Conservation (phyloP, 2,888 invertebrate species). For the Acanthopleura granulata region DNA sequence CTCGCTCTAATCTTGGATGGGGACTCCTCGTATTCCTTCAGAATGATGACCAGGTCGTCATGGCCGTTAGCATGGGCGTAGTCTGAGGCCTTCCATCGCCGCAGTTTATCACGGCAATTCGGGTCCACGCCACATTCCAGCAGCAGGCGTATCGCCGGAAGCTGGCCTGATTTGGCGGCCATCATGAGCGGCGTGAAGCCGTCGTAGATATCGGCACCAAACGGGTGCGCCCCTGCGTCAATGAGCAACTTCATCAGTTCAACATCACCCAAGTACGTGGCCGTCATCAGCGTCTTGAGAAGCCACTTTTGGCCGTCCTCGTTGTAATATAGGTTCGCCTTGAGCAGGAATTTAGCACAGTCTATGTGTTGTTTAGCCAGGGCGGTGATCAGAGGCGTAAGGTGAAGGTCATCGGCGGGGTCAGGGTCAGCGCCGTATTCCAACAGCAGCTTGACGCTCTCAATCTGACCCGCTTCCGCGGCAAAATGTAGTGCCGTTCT, state of each 20-base stretch:
- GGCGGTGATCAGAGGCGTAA: conserved; percentile 3
- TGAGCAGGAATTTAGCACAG: conserved; percentile 5
- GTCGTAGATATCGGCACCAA: conserved; percentile 10
- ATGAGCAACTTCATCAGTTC: conserved; percentile 18
- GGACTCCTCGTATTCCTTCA: conserved; percentile 15
- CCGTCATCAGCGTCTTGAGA: not conserved
- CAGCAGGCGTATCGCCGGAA: not conserved
- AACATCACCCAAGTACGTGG: conserved; percentile 1
- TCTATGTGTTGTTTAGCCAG: not conserved
- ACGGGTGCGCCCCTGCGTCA: conserved; percentile 14
- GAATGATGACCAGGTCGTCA: conserved; percentile 12
- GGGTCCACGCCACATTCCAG: conserved; percentile 11
- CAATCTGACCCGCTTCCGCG: conserved; percentile 6
- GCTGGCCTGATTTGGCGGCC: conserved; percentile 14
- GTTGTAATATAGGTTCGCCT: conserved; percentile 12
- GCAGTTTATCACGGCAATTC: conserved; percentile 12
- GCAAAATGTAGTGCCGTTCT: conserved; percentile 19
- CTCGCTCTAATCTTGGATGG: conserved; percentile 6
- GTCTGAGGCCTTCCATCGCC: conserved; percentile 15
- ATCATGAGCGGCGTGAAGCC: conserved; percentile 18
- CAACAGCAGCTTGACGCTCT: conserved; percentile 9
- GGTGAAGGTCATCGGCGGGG: conserved; percentile 2
- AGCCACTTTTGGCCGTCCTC: conserved; percentile 11
- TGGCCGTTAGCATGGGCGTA: conserved; percentile 15
- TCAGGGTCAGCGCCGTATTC: conserved; percentile 19